Evolutionary conservation across 1,140 invertebrate genomes (phyloP).

Genomic region (Drosophila pseudoobscura): DNA sequence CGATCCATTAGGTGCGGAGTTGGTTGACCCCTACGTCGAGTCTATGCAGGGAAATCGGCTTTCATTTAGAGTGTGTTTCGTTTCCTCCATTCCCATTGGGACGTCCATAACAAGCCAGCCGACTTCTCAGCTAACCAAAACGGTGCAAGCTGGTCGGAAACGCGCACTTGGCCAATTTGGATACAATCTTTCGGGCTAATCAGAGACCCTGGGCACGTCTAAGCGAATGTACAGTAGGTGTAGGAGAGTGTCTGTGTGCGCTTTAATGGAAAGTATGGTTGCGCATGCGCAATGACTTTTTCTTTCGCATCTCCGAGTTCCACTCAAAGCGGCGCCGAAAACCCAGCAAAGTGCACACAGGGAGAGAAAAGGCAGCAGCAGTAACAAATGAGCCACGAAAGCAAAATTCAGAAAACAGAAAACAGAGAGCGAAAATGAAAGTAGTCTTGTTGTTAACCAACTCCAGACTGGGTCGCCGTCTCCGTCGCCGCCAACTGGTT

Average conservation of each 20-base stretch:
- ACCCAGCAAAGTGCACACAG: constrained; percentile 10
- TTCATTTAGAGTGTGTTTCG: constrained; percentile 16
- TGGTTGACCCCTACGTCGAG: constrained; percentile 7
- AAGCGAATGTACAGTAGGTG: not conserved
- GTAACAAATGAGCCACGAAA: constrained; percentile 31
- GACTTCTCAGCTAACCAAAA: constrained; percentile 33
- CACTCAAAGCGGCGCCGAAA: constrained; percentile 21
- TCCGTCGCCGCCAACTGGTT: constrained; percentile 67
- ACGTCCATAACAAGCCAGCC: constrained; percentile 10
- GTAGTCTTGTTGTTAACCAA: constrained; percentile 55
- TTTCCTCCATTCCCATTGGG: constrained; percentile 31
- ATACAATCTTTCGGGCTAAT: constrained; percentile 31
- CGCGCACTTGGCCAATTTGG: constrained; percentile 42
- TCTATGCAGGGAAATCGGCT: constrained; percentile 22
- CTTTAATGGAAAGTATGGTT: constrained; percentile 34
- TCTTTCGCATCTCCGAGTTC: constrained; percentile 29
- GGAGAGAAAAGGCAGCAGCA: not conserved
- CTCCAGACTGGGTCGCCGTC: constrained; percentile 43
- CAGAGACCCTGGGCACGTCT: constrained; percentile 47
- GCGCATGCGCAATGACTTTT: constrained; percentile 70
- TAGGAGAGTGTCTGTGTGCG: not conserved
- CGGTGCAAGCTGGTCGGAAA: constrained; percentile 34
- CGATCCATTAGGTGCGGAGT: not conserved
- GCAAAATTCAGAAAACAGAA: constrained; percentile 14
- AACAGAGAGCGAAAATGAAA: constrained; percentile 67